Percentiles rank a stretch among this genome's conserved stretches.
phyloP scores from a whole-genome alignment of 2,888 invertebrate genomes.

The Beris morrisii region DNA sequence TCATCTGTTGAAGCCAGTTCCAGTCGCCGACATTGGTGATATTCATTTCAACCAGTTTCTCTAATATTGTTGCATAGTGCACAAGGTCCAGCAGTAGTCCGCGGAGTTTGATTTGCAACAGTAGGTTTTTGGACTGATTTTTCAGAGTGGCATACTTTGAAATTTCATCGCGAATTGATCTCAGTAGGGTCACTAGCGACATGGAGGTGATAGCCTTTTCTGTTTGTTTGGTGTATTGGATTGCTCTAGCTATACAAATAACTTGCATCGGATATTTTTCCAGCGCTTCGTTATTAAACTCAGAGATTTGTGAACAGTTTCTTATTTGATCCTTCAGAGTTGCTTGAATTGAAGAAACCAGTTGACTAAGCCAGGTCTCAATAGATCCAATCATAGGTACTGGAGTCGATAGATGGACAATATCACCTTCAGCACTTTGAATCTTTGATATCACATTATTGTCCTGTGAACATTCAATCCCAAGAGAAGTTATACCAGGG shows the following conservation, averaged over 20 bases:
- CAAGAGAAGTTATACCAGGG: constrained; percentile 81
- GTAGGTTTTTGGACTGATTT: constrained; percentile 57
- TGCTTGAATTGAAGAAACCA: constrained; percentile 80
- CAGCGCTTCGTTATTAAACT: constrained; percentile 58
- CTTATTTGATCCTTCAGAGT: constrained; percentile 72
- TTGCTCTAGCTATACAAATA: constrained; percentile 80
- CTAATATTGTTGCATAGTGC: constrained; percentile 83
- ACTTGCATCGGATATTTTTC: constrained; percentile 66
- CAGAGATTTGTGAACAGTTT: constrained; percentile 59
- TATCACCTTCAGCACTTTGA: constrained; percentile 57
- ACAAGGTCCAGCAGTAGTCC: constrained; percentile 91
- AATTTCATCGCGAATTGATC: constrained; percentile 57
- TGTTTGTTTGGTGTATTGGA: constrained; percentile 80
- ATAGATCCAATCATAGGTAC: constrained; percentile 53
- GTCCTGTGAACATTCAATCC: constrained; percentile 60
- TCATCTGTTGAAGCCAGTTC: constrained; percentile 94
- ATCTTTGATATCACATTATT: constrained; percentile 56
- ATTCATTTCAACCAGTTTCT: constrained; percentile 70
- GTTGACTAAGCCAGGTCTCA: constrained; percentile 57
- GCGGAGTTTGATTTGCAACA: constrained; percentile 84
- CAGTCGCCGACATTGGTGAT: constrained; percentile 74
- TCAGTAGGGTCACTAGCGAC: constrained; percentile 60
- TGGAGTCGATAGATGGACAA: constrained; percentile 45
- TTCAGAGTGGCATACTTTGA: constrained; percentile 48
- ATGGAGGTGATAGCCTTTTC: constrained; percentile 77